These are phyloP conservation scores for Polypedilum vanderplanki DNA, from an alignment of 1,140 invertebrate genomes.

Conservation along the genomic window DNA sequence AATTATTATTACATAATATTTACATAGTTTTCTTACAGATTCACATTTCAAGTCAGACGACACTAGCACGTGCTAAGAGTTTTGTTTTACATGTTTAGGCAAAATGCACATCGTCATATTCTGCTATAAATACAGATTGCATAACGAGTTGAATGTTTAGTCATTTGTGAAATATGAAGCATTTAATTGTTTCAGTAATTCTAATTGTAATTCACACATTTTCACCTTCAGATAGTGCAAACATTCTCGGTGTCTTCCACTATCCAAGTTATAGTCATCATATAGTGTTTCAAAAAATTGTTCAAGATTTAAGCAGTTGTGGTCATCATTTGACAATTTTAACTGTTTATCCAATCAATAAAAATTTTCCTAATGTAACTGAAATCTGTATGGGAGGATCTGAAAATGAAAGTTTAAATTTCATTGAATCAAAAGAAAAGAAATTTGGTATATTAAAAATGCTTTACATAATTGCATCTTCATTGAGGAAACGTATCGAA, in stretches of 20 bases:
- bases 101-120: too few species aligned
- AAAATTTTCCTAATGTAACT: background rate
- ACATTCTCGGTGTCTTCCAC: constrained; percentile 48
- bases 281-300: constrained; percentile 38
- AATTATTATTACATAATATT: too few species aligned
- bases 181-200: too few species aligned
- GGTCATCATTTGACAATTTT: background rate
- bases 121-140: too few species aligned
- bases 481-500: background rate
- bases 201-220: too few species aligned
- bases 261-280: constrained; percentile 51
- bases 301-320: background rate
- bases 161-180: too few species aligned
- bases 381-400: background rate
- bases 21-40: too few species aligned
- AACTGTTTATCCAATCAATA: background rate
- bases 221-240: constrained; percentile 34
- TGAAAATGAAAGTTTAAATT: background rate
- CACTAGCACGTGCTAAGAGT: too few species aligned
- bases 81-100: too few species aligned
- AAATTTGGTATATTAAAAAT: background rate
- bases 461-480: background rate
- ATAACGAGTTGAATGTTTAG: too few species aligned
- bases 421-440: background rate
- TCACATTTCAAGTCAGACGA: too few species aligned